phyloP scores from a whole-genome alignment of 2,797 vertebrate genomes.

The Erithacus rubecula region DNA sequence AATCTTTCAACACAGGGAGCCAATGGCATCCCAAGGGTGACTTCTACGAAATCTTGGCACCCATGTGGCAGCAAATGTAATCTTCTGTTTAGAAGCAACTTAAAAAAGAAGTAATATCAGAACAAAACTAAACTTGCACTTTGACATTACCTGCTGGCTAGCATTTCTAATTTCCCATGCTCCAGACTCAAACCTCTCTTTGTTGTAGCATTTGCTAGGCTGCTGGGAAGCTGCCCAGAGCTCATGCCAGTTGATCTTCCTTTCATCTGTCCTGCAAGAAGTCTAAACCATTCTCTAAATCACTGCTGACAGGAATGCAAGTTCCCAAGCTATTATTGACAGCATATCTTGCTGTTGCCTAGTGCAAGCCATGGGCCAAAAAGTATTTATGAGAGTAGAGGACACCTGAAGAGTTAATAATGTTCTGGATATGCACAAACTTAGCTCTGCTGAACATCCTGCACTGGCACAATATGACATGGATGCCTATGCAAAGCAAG shows the following conservation, averaged over 20 bases:
- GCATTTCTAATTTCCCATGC: not conserved
- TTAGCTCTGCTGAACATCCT: not conserved
- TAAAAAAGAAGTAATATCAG: not conserved
- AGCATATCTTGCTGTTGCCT: not conserved
- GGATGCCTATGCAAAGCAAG: not conserved
- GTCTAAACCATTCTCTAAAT: not conserved
- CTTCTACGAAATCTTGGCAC: not conserved
- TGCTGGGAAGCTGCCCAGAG: not conserved
- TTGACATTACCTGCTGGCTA: not conserved
- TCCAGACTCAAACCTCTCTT: not conserved
- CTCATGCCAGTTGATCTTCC: not conserved
- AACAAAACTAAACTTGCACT: not conserved
- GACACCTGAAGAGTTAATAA: not conserved
- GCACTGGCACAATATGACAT: not conserved
- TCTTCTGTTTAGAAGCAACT: not conserved
- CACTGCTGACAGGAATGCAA: constrained; percentile 11
- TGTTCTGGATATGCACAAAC: not conserved
- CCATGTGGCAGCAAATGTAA: not conserved
- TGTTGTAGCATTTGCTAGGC: not conserved
- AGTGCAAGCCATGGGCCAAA: not conserved
- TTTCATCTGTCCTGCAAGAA: constrained; percentile 8
- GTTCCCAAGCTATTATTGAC: not conserved
- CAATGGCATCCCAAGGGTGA: not conserved
- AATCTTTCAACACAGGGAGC: not conserved
- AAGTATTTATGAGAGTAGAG: not conserved